Conservation (phyloP, 1,140 invertebrate genomes). For the Melanaphis sacchari region DNA sequence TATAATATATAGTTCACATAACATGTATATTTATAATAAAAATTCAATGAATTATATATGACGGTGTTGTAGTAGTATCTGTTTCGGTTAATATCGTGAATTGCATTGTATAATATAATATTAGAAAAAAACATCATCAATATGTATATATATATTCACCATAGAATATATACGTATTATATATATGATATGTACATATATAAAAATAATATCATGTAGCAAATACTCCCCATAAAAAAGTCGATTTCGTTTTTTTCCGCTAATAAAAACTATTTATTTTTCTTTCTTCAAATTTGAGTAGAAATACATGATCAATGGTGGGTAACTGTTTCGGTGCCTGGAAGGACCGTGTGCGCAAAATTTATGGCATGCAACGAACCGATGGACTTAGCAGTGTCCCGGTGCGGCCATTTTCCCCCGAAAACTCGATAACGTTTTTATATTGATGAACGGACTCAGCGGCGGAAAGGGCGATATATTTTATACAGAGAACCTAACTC, state of each 20-base stretch:
- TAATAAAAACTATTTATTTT: slow-evolving; percentile 1
- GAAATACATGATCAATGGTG: slow-evolving; percentile 34
- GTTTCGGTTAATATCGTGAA: not conserved
- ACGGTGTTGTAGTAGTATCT: not conserved
- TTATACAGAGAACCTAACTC: slow-evolving; percentile 41
- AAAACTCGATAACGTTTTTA: slow-evolving; percentile 53
- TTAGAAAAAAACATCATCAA: no score
- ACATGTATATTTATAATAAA: not conserved
- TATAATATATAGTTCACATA: not conserved
- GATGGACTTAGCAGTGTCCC: slow-evolving; percentile 47
- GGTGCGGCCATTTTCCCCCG: slow-evolving; percentile 49
- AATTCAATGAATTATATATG: not conserved
- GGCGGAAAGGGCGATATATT: slow-evolving; percentile 48
- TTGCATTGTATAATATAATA: no score
- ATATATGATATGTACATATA: not conserved
- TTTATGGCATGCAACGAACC: slow-evolving; percentile 49
- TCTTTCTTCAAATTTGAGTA: not conserved
- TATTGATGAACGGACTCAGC: slow-evolving; percentile 37
- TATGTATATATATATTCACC: not conserved
- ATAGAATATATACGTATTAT: not conserved
- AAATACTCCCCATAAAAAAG: slow-evolving; percentile 22
- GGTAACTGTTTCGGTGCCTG: slow-evolving; percentile 3
- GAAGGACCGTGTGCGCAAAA: not conserved
- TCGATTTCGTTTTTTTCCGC: slow-evolving; percentile 22
- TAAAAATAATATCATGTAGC: not conserved